Base-by-base conservation (phyloP, 1,140 invertebrate genomes). In the Drosophila bocki region DNA sequence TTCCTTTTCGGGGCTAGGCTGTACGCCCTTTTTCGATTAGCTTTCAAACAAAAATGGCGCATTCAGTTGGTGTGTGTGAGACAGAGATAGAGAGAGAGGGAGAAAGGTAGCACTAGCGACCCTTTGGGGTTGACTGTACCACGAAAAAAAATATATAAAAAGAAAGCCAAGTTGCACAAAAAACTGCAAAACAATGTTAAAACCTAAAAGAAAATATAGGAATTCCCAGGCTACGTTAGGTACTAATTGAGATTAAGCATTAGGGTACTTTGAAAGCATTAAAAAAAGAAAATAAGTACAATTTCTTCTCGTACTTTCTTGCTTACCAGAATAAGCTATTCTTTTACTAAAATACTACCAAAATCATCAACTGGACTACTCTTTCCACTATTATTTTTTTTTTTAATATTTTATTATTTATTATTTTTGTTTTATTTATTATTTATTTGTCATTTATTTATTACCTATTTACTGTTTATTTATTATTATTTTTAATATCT, bases 21-120 rank as follows among this genome's bases (percentile, higher is more conserved):
- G 70, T 75, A 76, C 60, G 74, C 71, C 74, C 67, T 59, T 61
- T 77, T 78, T 78, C 74, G 75, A 78, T 78, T 78, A 78, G 75
- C 75, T 69, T 61, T 77, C 50, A 78, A 78, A 69, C 74, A 71
- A 77, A 78, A 78, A 78, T 78, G 64, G 54, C 75, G 75, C 50
- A 59, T 61, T 67, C 33, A 22, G 17, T 17, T 1, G 13, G 22
- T 8, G 15, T 35, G 29, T 17, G 33, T 8, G 42, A 11, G 41
- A 6, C 15, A 11, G 61, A 15, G 61, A 29, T 29, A 33, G 22
- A 41, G 39, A 11, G 26, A 76, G 54, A 59, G 11, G 22, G 45
- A 15, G 29, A 68, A 50, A 60, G 29, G 41, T 56, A 44, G 1
- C 47, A 39, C 35, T 22, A 1, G 22, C 8, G 12, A 48, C 26